Evolutionary conservation across 2,888 invertebrate species (phyloP).

Genomic region (Adela reaumurella): DNA sequence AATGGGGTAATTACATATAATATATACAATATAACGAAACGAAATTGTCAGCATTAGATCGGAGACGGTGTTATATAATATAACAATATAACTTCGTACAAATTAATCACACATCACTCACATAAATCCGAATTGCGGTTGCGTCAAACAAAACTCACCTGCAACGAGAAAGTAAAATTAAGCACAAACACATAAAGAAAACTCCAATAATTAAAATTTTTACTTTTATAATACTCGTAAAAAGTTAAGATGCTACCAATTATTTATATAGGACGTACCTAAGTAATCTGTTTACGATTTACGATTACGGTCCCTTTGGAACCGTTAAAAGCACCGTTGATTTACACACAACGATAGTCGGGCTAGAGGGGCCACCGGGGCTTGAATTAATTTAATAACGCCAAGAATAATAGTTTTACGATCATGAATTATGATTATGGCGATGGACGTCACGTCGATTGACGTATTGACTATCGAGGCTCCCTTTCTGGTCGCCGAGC

Average conservation of each 20-base stretch:
- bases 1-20: too few relatives aligned
- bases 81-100: too few relatives aligned
- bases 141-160: not conserved
- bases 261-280: not conserved
- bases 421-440: too few relatives aligned
- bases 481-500: too few relatives aligned
- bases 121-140: too few relatives aligned
- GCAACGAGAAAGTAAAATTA: not conserved
- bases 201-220: not conserved
- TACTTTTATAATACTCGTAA: not conserved
- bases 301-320: not conserved
- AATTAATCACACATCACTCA: too few relatives aligned
- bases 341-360: not conserved
- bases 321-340: not conserved
- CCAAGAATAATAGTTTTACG: too few relatives aligned
- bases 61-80: too few relatives aligned
- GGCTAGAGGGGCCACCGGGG: not conserved
- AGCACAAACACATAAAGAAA: not conserved
- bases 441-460: too few relatives aligned
- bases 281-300: not conserved
- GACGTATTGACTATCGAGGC: too few relatives aligned
- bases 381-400: not conserved
- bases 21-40: too few relatives aligned
- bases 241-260: not conserved
- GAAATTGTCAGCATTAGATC: too few relatives aligned